phyloP scores from a whole-genome alignment of 2,797 vertebrate species.

The Dermochelys coriacea region DNA sequence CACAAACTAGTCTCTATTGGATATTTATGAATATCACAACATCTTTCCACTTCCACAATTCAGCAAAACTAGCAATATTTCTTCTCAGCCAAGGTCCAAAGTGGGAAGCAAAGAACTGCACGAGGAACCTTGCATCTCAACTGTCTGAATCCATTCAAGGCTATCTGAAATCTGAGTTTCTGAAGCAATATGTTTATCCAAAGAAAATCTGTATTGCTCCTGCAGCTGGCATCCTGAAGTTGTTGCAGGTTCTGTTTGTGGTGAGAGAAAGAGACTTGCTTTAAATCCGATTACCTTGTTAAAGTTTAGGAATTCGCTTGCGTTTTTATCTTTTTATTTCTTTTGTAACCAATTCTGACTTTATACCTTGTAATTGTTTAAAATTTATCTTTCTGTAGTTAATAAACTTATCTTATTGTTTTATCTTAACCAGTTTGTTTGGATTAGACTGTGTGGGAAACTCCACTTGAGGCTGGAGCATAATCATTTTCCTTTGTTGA shows the following conservation, averaged over 20 bases:
- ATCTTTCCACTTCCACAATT: not conserved
- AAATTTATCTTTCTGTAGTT: too few species aligned
- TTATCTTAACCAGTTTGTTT: too few species aligned
- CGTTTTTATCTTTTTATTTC: too few species aligned
- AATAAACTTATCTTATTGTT: too few species aligned
- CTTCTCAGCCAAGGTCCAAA: not conserved
- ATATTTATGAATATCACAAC: not conserved
- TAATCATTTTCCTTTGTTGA: too few species aligned
- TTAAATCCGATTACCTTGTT: too few species aligned
- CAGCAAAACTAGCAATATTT: not conserved
- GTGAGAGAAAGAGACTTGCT: too few species aligned
- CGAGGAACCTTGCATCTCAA: not conserved
- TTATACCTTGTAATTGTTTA: too few species aligned
- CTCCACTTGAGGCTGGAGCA: too few species aligned
- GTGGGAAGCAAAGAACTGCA: not conserved
- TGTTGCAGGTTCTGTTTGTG: not conserved
- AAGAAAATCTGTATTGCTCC: not conserved
- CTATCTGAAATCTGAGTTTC: not conserved
- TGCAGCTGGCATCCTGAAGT: not conserved
- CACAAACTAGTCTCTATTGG: conserved; percentile 4
- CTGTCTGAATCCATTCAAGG: not conserved
- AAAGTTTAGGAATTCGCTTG: too few species aligned
- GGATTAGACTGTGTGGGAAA: too few species aligned
- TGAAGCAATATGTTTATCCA: not conserved
- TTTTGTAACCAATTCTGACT: too few species aligned